Percentiles rank a stretch among this genome's conserved stretches.
Conservation (phyloP, 2,113 vertebrate species). For the Hippocampus guttulatus region DNA sequence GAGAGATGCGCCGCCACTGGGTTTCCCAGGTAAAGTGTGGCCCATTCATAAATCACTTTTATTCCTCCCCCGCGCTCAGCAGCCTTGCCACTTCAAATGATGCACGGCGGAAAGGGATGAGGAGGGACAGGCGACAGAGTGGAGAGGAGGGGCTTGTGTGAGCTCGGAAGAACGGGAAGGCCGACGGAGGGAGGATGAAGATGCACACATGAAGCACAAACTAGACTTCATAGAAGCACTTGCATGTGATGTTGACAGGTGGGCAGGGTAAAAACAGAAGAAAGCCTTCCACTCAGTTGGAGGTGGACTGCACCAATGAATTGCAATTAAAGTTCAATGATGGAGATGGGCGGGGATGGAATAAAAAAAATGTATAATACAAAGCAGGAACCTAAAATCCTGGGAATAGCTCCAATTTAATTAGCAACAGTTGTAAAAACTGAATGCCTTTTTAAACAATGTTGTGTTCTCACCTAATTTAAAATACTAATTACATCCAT, state of each 20-base stretch:
- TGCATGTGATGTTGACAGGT: conserved; percentile 23
- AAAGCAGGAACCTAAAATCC: not conserved
- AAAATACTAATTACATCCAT: conserved; percentile 9
- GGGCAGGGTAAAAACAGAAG: conserved; percentile 9
- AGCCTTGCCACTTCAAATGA: conserved; percentile 69
- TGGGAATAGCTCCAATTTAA: not conserved
- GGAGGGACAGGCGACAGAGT: conserved; percentile 27
- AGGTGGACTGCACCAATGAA: not conserved
- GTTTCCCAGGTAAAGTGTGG: conserved; percentile 63
- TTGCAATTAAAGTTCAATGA: not conserved
- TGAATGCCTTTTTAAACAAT: not conserved
- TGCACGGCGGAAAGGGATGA: conserved; percentile 67
- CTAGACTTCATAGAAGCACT: conserved; percentile 31
- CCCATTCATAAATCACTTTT: conserved; percentile 76
- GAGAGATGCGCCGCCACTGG: conserved; percentile 51
- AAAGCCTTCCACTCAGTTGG: not conserved
- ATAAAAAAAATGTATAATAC: not conserved
- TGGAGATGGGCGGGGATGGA: not conserved
- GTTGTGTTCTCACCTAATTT: conserved; percentile 6
- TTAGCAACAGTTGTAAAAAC: not conserved
- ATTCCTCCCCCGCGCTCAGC: conserved; percentile 63
- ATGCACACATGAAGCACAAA: conserved; percentile 27
- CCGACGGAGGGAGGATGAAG: conserved; percentile 33
- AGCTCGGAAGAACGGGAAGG: conserved; percentile 4
- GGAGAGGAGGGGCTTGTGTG: conserved; percentile 3